Evolutionary conservation across 1,140 invertebrate genomes (phyloP).

Genomic region (Popillia japonica): DNA sequence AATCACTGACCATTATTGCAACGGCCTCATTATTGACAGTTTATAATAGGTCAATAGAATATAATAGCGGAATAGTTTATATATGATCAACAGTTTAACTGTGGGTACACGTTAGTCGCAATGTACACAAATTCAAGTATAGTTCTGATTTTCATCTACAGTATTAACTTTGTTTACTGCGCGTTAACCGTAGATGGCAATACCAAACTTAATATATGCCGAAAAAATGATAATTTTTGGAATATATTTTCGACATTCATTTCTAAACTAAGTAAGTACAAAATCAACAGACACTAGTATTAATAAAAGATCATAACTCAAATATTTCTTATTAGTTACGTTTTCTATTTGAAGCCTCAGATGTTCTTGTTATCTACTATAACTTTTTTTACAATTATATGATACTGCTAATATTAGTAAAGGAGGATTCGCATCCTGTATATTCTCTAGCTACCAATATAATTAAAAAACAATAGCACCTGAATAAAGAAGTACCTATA

Average conservation of each 20-base stretch:
- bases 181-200: not conserved
- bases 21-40: not conserved
- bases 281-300: too few relatives aligned
- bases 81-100: not conserved
- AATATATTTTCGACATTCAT: slow-evolving; percentile 6
- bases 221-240: not conserved
- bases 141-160: not conserved
- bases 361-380: too few relatives aligned
- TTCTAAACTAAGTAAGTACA: not conserved
- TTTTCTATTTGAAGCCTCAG: too few relatives aligned
- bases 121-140: not conserved
- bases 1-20: not conserved
- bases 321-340: too few relatives aligned
- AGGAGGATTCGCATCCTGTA: too few relatives aligned
- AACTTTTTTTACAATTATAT: too few relatives aligned
- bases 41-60: not conserved
- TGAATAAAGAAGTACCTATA: too few relatives aligned
- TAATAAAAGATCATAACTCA: too few relatives aligned
- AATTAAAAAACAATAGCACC: too few relatives aligned
- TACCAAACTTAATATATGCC: not conserved
- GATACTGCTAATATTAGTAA: too few relatives aligned
- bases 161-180: not conserved
- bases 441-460: too few relatives aligned
- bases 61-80: not conserved
- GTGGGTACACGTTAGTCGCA: not conserved